Evolutionary conservation across 2,888 invertebrate genomes (phyloP).

Genomic region (Netelia fuscicornis): DNA sequence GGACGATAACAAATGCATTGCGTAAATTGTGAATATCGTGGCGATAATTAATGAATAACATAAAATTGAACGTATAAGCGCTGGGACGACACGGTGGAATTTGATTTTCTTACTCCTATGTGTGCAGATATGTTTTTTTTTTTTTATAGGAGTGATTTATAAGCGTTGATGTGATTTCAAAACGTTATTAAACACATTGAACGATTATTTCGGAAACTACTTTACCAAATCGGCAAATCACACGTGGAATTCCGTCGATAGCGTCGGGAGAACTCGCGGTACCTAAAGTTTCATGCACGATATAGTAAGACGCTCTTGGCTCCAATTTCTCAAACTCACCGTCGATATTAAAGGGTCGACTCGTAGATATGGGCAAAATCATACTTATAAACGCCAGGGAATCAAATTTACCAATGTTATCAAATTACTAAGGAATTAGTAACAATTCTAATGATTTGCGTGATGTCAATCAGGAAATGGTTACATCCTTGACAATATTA

Average conservation of each 20-base stretch:
- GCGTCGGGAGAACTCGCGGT: slow-evolving; percentile 78
- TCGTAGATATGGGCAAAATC: too few relatives aligned
- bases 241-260: slow-evolving; percentile 79
- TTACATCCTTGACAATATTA: too few relatives aligned
- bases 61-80: slow-evolving; percentile 17
- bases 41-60: slow-evolving; percentile 35
- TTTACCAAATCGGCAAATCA: slow-evolving; percentile 83
- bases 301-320: slow-evolving; percentile 53
- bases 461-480: too few relatives aligned
- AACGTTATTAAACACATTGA: slow-evolving; percentile 65
- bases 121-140: slow-evolving; percentile 7
- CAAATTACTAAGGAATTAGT: too few relatives aligned
- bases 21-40: slow-evolving; percentile 45
- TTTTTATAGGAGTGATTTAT: slow-evolving; percentile 73
- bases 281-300: slow-evolving; percentile 80
- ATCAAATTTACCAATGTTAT: too few relatives aligned
- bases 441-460: too few relatives aligned
- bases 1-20: slow-evolving; percentile 36
- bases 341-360: not conserved
- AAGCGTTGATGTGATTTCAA: slow-evolving; percentile 76
- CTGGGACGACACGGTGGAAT: not conserved
- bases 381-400: too few relatives aligned
- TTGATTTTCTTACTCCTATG: not conserved
- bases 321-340: slow-evolving; percentile 12
- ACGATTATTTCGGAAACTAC: slow-evolving; percentile 78